Conservation (phyloP, 2,113 vertebrate species). For the Corythoichthys haematopterus region DNA sequence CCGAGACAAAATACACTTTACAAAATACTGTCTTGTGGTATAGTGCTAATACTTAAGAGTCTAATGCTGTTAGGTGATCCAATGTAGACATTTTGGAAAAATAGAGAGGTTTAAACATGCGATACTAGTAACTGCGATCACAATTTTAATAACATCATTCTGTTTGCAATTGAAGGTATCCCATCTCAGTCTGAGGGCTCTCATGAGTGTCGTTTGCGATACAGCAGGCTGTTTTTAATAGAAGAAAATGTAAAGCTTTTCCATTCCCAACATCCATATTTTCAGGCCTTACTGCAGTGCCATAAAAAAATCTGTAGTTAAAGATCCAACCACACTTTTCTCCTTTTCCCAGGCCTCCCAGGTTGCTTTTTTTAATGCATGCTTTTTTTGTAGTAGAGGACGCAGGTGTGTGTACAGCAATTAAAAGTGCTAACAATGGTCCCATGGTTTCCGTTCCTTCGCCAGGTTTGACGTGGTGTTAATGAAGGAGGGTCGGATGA, state of each 20-base stretch:
- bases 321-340: neutral
- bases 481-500: slow-evolving; percentile 99
- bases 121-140: neutral
- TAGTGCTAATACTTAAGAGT: neutral
- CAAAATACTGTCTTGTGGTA: neutral
- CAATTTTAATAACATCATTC: neutral
- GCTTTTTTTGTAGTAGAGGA: neutral
- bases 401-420: neutral
- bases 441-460: slow-evolving; percentile 10
- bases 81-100: neutral
- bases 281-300: neutral
- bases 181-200: neutral
- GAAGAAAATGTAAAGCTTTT: slow-evolving; percentile 7
- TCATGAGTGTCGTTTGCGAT: neutral
- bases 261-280: slow-evolving; percentile 4
- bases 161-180: slow-evolving; percentile 1
- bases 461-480: slow-evolving; percentile 93
- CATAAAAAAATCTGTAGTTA: neutral
- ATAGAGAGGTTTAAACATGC: neutral
- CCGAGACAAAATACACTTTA: neutral
- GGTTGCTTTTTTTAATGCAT: neutral
- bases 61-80: neutral
- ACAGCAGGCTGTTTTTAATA: neutral
- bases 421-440: slow-evolving; percentile 27
- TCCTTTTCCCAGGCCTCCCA: neutral